Conservation (phyloP, 2,113 vertebrate genomes). For the Ahaetulla prasina region DNA sequence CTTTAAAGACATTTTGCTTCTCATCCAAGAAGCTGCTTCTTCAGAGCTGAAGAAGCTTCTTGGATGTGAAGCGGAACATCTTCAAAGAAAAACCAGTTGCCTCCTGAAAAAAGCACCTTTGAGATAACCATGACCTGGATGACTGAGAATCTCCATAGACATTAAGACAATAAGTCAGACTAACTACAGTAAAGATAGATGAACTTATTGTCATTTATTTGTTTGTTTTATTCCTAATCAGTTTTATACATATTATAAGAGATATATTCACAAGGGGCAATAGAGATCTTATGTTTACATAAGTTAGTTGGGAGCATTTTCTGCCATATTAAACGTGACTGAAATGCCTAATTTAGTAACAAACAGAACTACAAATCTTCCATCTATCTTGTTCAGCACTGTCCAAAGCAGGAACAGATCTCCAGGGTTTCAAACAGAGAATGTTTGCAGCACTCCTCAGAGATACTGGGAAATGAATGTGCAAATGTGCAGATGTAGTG, state of each 20-base stretch:
- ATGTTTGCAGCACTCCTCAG: not conserved
- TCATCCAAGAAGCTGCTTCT: too few relatives aligned
- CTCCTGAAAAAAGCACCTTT: too few relatives aligned
- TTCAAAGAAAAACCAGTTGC: too few relatives aligned
- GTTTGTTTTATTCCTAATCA: conserved; percentile 26
- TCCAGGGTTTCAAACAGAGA: not conserved
- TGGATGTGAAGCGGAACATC: too few relatives aligned
- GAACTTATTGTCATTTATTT: not conserved
- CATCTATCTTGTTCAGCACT: not conserved
- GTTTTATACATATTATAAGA: conserved; percentile 32
- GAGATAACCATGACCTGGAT: too few relatives aligned
- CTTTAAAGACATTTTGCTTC: too few relatives aligned
- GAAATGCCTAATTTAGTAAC: not conserved
- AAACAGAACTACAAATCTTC: not conserved
- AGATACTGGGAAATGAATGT: not conserved
- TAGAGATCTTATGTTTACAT: not conserved
- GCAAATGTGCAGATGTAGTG: not conserved
- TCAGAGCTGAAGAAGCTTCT: too few relatives aligned
- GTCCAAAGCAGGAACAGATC: not conserved
- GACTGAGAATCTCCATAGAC: too few relatives aligned
- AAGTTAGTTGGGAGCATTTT: not conserved
- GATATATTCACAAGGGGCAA: conserved; percentile 30
- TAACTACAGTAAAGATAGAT: not conserved
- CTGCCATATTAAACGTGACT: not conserved
- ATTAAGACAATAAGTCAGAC: not conserved